A percentile compares a stretch with the other conserved stretches of the same genome.
phyloP scores from a whole-genome alignment of 2,113 vertebrate species.

The Cisticola juncidis region DNA sequence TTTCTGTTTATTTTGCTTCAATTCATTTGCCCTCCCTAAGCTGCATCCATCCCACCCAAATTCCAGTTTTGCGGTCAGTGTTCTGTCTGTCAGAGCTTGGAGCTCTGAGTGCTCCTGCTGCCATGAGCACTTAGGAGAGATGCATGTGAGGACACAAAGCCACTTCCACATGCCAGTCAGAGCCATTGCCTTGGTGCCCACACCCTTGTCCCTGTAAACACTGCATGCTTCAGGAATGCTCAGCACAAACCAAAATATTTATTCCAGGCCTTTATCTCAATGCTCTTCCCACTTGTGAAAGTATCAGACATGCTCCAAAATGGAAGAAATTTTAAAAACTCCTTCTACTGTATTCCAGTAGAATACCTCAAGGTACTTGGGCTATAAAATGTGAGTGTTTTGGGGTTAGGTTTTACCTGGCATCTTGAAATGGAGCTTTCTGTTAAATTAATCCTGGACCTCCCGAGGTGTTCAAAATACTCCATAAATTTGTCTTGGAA shows the following conservation, averaged over 20 bases:
- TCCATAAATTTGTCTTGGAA: background rate
- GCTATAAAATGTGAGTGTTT: background rate
- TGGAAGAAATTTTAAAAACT: background rate
- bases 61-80: accelerated
- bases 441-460: background rate
- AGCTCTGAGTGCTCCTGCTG: too few relatives aligned
- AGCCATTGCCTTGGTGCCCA: background rate
- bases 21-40: background rate
- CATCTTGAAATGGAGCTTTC: background rate
- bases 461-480: background rate
- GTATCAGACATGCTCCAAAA: background rate
- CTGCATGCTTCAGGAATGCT: background rate
- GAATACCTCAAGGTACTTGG: background rate
- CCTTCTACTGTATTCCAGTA: accelerated
- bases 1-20: background rate
- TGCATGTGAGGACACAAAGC: accelerated
- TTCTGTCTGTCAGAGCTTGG: accelerated
- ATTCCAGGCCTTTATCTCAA: background rate
- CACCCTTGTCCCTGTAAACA: background rate
- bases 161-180: accelerated
- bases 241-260: background rate
- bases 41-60: too few relatives aligned
- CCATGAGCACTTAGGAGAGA: background rate
- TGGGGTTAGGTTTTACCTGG: background rate
- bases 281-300: background rate